Evolutionary conservation across 2,888 invertebrate genomes (phyloP), one percentile per base, ranked within the genome.

Genomic region (Acanthopleura granulata): DNA sequence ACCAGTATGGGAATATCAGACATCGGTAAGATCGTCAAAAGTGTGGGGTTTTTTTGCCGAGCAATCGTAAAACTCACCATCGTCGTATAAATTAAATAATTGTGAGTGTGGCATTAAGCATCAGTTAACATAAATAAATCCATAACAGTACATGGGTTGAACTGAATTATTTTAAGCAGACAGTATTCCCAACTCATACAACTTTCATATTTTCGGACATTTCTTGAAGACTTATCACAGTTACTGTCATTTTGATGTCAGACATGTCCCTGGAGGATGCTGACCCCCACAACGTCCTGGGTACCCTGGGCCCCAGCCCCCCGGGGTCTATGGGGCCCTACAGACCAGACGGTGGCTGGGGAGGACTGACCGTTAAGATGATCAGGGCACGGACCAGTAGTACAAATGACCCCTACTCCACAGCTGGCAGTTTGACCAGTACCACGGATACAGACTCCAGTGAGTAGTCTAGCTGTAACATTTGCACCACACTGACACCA

Each of bases 361-460:
- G 27, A 27, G 66, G 66, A 22, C 66, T 66, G 25, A 66, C 66
- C 4, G 66, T 66, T 6, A 66, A 66, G 29, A 66, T 66, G 66
- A 66, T 72, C 74, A 72, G 74, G 70, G 76, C 80, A 15, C 75
- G 77, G 18, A 72, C 77, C 57, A 76, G 74, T 62, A 80, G 77
- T 72, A 62, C 74, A 15, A 71, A 80, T 22, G 83, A 83, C 61
- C 72, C 77, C 12, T 81, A 84, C 27, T 82, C 80, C 0, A 84
- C 84, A 25, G 85, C 85, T 9, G 85, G 83, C 75, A 87, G 87
- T 75, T 74, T 84, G 25, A 83, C 84, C 62, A 87, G 87, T 78
- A 80, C 76, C 51, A 80, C 81, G 29, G 85, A 84, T 72, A 77
- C 77, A 29, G 87, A 84, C 49, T 76, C 82, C 27, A 76, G 85